Conservation (phyloP, 2,113 vertebrate genomes). For the Myrmophylax atrothorax region DNA sequence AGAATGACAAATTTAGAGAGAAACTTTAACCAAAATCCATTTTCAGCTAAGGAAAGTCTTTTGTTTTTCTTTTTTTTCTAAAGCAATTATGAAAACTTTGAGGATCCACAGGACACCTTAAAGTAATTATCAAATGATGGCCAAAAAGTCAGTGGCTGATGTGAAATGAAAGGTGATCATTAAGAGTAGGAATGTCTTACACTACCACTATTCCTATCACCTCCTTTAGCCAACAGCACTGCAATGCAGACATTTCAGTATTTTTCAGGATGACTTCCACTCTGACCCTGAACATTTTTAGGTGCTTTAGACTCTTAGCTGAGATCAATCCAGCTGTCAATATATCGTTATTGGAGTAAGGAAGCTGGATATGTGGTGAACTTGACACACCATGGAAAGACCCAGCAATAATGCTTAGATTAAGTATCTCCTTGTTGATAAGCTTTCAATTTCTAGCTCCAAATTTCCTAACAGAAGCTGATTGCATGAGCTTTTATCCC, state of each 20-base stretch:
- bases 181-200: not conserved
- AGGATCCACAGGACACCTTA: not conserved
- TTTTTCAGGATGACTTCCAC: not conserved
- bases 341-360: not conserved
- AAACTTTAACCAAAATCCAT: not conserved
- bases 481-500: not conserved
- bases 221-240: not conserved
- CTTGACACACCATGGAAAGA: not conserved
- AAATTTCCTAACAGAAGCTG: not conserved
- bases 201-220: not conserved
- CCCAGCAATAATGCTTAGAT: not conserved
- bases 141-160: not conserved
- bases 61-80: not conserved
- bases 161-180: not conserved
- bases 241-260: not conserved
- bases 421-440: not conserved
- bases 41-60: not conserved
- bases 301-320: not conserved
- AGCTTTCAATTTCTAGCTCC: not conserved
- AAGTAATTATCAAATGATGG: not conserved
- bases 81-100: not conserved
- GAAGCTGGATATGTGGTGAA: not conserved
- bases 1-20: not conserved
- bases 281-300: not conserved
- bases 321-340: not conserved